Evolutionary conservation across 2,113 vertebrate genomes (phyloP).

Genomic region (Amphiprion ocellaris): DNA sequence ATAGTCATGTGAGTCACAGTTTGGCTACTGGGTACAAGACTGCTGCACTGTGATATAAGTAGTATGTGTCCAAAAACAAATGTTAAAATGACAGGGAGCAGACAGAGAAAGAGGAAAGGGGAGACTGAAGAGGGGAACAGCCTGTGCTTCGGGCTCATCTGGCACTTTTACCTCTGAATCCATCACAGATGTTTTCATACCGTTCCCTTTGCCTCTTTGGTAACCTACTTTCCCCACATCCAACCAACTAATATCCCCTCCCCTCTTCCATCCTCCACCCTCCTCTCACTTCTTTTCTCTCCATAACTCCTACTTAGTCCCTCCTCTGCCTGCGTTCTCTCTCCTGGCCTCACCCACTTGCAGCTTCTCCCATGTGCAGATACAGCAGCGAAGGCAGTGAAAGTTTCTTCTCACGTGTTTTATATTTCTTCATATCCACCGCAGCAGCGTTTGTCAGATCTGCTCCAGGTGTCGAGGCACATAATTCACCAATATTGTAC

Average conservation of each 20-base stretch:
- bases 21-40: constrained; percentile 10
- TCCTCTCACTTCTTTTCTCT: constrained; percentile 17
- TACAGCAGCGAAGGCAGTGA: not conserved
- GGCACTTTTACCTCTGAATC: constrained; percentile 56
- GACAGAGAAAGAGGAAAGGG: constrained; percentile 21
- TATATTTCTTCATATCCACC: constrained; percentile 43
- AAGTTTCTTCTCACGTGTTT: constrained; percentile 61
- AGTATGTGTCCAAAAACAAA: too few species aligned
- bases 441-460: constrained; percentile 14
- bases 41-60: not conserved
- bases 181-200: constrained; percentile 80
- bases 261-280: constrained; percentile 26
- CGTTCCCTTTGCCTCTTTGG: constrained; percentile 46
- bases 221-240: constrained; percentile 44
- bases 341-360: constrained; percentile 21
- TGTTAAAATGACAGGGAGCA: constrained; percentile 18
- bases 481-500: not conserved
- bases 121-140: constrained; percentile 73
- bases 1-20: constrained; percentile 12
- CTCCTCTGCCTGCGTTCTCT: constrained; percentile 2
- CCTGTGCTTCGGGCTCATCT: constrained; percentile 78
- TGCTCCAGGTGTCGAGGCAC: constrained; percentile 3
- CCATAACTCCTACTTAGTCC: not conserved
- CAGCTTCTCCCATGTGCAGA: constrained; percentile 18
- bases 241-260: constrained; percentile 16